phyloP scores from a whole-genome alignment of 2,888 invertebrate species.

The Microctonus brassicae region DNA sequence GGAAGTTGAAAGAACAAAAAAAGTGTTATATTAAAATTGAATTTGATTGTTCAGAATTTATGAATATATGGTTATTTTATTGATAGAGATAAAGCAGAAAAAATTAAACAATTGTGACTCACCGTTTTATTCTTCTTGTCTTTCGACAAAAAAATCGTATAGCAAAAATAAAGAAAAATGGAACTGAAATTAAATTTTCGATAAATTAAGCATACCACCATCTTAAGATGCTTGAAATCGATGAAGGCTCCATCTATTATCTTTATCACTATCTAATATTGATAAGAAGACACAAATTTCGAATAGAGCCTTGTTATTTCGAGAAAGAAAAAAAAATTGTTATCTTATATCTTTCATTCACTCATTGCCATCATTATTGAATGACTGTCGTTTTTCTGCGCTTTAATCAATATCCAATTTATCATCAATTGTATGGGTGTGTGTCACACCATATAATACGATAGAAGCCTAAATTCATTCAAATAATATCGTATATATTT shows the following conservation, averaged over 20 bases:
- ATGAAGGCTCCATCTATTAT: background rate
- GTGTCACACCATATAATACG: background rate
- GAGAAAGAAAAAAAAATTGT: background rate
- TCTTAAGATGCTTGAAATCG: background rate
- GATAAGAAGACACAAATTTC: background rate
- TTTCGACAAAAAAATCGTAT: background rate
- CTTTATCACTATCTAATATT: background rate
- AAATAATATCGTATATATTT: background rate
- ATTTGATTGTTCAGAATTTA: conserved; percentile 70
- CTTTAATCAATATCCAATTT: background rate
- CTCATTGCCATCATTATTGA: background rate
- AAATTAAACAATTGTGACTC: background rate
- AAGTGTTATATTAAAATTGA: conserved; percentile 67
- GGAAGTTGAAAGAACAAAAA: conserved; percentile 15
- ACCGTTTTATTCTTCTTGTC: background rate
- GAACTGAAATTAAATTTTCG: background rate
- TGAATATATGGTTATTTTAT: conserved; percentile 65
- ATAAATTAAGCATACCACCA: background rate
- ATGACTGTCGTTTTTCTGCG: conserved; percentile 1
- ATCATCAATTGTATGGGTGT: background rate
- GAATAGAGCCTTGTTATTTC: background rate
- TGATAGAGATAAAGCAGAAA: conserved; percentile 34
- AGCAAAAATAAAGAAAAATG: background rate
- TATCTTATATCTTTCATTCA: background rate
- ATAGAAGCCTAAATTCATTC: background rate